Evolutionary conservation across 2,797 vertebrate species (phyloP), one percentile per base, ranked within the genome.

Genomic region (Pseudomugil tenellus): DNA sequence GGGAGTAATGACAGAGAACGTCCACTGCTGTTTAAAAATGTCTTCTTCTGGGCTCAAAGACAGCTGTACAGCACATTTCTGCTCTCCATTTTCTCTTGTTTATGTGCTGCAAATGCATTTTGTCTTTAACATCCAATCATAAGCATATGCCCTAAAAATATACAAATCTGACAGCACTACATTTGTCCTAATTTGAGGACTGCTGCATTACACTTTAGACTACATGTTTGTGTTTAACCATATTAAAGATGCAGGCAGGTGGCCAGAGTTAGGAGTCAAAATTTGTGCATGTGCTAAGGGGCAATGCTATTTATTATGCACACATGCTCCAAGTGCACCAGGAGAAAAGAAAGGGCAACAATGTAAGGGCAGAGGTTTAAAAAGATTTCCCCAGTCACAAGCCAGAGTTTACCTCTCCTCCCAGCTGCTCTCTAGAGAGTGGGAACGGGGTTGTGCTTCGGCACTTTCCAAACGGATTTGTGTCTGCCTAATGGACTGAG

Each of bases 401-500:
- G 74, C 82, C 85, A 87, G 80, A 81, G 73, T 58, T 49, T 32
- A 39, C 57, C 52, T 80, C 84, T 78, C 85, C 82, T 88, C 68
- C 79, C 80, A 79, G 83, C 76, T 77, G 76, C 66, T 63, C 80
- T 83, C 85, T 46, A 61, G 81, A 81, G 81, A 84, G 76, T 19
- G 67, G 77, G 83, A 70, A 86, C 54, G 12, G 58, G 73, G 76
- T 71, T 8, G 64, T 39, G 57, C 77, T 69, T 3, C 78, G 76
- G 73, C 86, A 84, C 80, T 85, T 87, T 87, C 87, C 78, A 80
- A 90, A 85, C 78, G 84, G 89, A 92, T 91, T 90, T 89, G 80
- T 91, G 88, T 91, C 86, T 88, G 87, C 77, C 79, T 91, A 91
- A 91, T 91, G 89, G 90, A 80, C 88, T 84, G 88, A 89, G 87